Evolutionary conservation across 2,113 vertebrate species (phyloP), one percentile per base, ranked within the genome.

Genomic region (Sarotherodon lohbergeri): DNA sequence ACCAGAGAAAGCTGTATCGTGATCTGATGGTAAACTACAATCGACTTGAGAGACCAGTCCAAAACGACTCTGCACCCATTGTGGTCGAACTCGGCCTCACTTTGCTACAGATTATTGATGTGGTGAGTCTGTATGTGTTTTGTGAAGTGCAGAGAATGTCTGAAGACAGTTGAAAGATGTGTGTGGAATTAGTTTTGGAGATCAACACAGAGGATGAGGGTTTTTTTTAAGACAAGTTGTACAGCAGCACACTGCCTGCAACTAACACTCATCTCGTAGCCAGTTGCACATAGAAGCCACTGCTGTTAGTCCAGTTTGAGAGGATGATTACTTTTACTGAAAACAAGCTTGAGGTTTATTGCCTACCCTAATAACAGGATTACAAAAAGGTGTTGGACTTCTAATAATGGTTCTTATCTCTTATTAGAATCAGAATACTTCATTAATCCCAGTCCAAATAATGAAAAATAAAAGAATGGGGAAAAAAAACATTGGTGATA

Each of bases 71-170:
- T 0, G 96, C 97, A 0, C 95, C 98, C 0, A 95, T 98, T 1
- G 87, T 97, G 41, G 98, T 98, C 0, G 97, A 98, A 36, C 97
- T 98, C 5, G 97, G 97, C 63, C 93, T 98, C 87, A 98, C 97
- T 1, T 93, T 98, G 92, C 96, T 98, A n/a, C 97, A 98, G 86
- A 98, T 98, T 90, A 98, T 98, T 41, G 98, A 98, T 0, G 97
- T 98, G 96, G 97, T 98, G 93, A 97, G 97, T 96, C 78, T 55
- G 24, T 12, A 7, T 48, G 41, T 48, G 22, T 43, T 41, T 19
- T 39, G 16, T 52, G 4, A 36, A 7, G 22, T 80, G 13, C 10
- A 29, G 5, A 32, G 36, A 6, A 29, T 27, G 57, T 24, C 32
- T 76, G 4, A 79, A 57, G 39, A 59, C 13, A 46, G 6, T 27